A percentile compares a stretch with the other conserved stretches of the same genome.
Evolutionary conservation across 2,113 vertebrate genomes (phyloP).

Genomic region (Pelecanoides urinatrix): DNA sequence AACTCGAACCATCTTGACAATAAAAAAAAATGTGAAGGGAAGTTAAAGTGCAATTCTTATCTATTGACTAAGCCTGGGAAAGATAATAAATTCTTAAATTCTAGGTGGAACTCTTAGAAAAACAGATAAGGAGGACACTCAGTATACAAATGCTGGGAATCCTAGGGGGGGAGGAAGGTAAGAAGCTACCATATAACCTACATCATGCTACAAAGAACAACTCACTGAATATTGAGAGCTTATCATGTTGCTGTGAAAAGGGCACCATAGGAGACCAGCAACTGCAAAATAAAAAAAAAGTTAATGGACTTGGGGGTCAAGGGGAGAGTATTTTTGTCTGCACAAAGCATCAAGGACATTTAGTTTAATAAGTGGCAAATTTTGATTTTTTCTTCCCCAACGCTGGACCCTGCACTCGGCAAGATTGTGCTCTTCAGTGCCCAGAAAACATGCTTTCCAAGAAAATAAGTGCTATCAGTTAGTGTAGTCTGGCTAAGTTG

Average conservation of each 20-base stretch:
- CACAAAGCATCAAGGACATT: conserved; percentile 48
- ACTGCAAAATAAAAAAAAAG: conserved; percentile 39
- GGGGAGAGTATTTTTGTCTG: conserved; percentile 8
- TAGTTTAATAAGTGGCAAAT: conserved; percentile 49
- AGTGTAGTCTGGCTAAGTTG: conserved; percentile 19
- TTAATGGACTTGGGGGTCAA: conserved; percentile 59
- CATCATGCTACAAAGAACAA: conserved; percentile 15
- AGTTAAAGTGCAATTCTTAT: conserved; percentile 33
- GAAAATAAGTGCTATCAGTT: conserved; percentile 45
- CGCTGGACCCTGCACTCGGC: background rate
- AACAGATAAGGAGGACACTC: conserved; percentile 41
- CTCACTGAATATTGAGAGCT: conserved; percentile 19
- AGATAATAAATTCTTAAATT: conserved; percentile 56
- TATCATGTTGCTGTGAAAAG: conserved; percentile 45
- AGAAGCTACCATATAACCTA: conserved; percentile 31
- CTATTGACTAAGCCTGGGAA: conserved; percentile 41
- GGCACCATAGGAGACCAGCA: conserved; percentile 35
- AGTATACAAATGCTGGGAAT: conserved; percentile 43
- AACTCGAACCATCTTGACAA: conserved; percentile 50
- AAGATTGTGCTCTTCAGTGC: conserved; percentile 34
- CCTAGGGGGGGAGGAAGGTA: conserved; percentile 9
- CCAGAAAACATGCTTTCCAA: conserved; percentile 42
- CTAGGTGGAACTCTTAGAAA: conserved; percentile 31
- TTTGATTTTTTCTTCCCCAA: background rate
- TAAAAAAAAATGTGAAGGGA: conserved; percentile 24